These are phyloP conservation scores for Mormoops blainvillei DNA, from an alignment of 2,113 vertebrate genomes.

Conservation along the genomic window DNA sequence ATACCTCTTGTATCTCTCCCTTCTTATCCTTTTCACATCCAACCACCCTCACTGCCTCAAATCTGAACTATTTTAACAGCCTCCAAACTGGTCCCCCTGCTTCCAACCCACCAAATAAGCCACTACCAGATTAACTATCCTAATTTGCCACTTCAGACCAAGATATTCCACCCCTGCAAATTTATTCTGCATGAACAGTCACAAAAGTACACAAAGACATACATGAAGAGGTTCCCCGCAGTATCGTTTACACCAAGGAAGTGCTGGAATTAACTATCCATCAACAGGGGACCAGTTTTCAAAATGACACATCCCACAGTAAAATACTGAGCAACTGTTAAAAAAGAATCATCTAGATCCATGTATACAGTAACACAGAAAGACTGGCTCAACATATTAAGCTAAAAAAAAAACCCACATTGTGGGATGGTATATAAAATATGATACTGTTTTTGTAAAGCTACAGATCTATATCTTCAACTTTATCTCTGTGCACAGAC, in stretches of 20 bases:
- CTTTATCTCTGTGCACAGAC: not conserved
- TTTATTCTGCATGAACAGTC: not conserved
- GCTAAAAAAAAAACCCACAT: not conserved
- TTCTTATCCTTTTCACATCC: not conserved
- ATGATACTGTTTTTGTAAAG: constrained; percentile 9
- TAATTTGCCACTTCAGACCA: not conserved
- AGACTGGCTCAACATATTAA: not conserved
- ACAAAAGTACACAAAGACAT: not conserved
- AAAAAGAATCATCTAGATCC: not conserved
- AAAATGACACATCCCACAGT: not conserved
- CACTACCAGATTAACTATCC: not conserved
- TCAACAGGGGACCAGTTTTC: not conserved
- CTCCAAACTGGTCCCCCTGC: not conserved
- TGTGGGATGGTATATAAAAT: constrained; percentile 16
- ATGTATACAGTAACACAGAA: not conserved
- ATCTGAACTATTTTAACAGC: not conserved
- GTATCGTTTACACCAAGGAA: not conserved
- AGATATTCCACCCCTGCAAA: not conserved
- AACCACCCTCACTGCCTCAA: not conserved
- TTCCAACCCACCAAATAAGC: not conserved
- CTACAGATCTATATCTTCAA: not conserved
- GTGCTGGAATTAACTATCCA: not conserved
- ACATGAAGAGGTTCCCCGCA: not conserved
- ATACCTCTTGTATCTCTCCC: not conserved
- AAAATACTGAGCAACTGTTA: not conserved